phyloP scores from a whole-genome alignment of 2,888 invertebrate species.

The Drosophila sordidapex region DNA sequence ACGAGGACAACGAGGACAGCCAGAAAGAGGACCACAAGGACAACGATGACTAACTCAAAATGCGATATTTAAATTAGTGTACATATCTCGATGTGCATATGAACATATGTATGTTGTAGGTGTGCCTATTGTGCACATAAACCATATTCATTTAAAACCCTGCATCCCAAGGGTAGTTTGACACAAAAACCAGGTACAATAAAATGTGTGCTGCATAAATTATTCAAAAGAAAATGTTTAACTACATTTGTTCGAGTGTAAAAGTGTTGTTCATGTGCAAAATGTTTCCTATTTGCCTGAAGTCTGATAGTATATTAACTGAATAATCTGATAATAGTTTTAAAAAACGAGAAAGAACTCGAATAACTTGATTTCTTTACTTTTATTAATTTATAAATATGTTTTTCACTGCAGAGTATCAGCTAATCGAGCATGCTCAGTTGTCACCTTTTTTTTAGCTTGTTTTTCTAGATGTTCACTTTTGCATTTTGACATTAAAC shows the following conservation, averaged over 20 bases:
- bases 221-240: neutral
- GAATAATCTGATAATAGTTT: neutral
- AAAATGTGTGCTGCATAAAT: neutral
- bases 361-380: neutral
- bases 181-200: neutral
- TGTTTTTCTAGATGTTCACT: slow-evolving; percentile 22
- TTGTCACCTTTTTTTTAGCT: neutral
- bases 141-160: slow-evolving; percentile 20
- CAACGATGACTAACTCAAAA: slow-evolving; percentile 52
- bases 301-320: neutral
- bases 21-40: slow-evolving; percentile 17
- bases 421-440: neutral
- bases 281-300: neutral
- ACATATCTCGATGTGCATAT: neutral
- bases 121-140: slow-evolving; percentile 16
- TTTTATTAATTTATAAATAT: neutral
- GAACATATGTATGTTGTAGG: slow-evolving; percentile 16
- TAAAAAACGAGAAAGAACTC: accelerated
- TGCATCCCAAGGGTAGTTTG: neutral
- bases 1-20: slow-evolving; percentile 26
- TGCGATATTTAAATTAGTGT: slow-evolving; percentile 1
- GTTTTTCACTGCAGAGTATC: slow-evolving; percentile 2
- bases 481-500: slow-evolving; percentile 42
- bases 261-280: neutral
- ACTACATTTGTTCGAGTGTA: neutral